Evolutionary conservation across 2,113 vertebrate genomes (phyloP), one percentile per base, ranked within the genome.

Genomic region (Sturnus vulgaris): DNA sequence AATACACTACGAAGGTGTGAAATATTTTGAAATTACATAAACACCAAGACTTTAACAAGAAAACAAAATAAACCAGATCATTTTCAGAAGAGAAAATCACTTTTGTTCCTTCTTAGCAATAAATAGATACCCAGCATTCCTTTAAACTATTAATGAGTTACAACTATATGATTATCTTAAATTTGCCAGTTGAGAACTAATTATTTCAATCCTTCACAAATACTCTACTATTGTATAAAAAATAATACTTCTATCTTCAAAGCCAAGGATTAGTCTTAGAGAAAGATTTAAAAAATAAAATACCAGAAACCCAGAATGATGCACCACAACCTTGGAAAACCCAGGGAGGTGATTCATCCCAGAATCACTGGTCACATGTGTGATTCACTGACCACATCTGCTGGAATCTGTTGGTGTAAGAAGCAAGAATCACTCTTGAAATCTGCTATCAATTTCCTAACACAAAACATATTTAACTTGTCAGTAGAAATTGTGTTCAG

Each of bases 331-430:
- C 5, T 73, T 65, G 77, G 57, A 61, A 91, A 69, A 15, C 6
- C 10, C 2, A 1, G 13, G 9, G 7, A 33, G 8, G 6, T 73
- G 18, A 37, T 20, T 66, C 0, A 1, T 44, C 31, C 35, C 12
- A 55, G 59, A 78, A 81, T 50, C 55, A 28, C 28, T 9, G 22
- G 12, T 59, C 37, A 1, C 1, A 0, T 10, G 11, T 37, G 28
- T 57, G 35, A 63, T 82, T 79, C 60, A 33, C 33, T 69, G 23
- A 71, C 18, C 73, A 63, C 15, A 53, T 25, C 15, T 0, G 0
- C 20, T 46, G 15, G 5, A 68, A 4, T 22, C 24, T 75, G 11
- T 15, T 44, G 31, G 22, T 4, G 1, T 61, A 82, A 20, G 14
- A 21, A 79, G 39, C 30, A 87, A 82, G 60, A 73, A 39, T 8